phyloP scores from a whole-genome alignment of 2,797 vertebrate species.

The Mormyrops boulengeri region DNA sequence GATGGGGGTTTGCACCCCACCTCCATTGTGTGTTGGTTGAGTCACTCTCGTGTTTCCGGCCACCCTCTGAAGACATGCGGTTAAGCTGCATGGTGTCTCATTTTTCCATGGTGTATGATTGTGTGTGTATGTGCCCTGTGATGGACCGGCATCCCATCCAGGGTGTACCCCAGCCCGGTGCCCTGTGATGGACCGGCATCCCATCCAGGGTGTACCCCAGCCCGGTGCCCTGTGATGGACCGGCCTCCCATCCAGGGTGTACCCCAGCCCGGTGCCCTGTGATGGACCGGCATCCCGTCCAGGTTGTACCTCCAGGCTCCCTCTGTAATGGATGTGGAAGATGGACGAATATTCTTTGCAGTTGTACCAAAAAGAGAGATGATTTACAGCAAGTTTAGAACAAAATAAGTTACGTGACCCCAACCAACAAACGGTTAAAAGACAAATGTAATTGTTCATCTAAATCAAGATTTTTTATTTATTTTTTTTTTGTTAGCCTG shows the following conservation, averaged over 20 bases:
- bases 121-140: neutral
- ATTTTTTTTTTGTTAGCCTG: neutral
- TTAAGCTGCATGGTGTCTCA: neutral
- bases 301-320: neutral
- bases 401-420: neutral
- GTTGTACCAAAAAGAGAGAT: neutral
- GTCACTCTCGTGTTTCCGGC: neutral
- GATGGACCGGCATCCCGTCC: too few relatives aligned
- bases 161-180: neutral
- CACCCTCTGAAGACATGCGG: neutral
- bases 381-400: neutral
- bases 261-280: too few relatives aligned
- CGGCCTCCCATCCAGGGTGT: too few relatives aligned
- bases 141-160: neutral
- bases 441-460: neutral
- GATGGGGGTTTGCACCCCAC: neutral
- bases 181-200: neutral
- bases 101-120: neutral
- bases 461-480: neutral
- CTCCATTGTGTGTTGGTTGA: neutral
- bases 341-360: neutral
- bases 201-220: too few relatives aligned
- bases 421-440: neutral
- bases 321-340: neutral
- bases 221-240: neutral